These are phyloP conservation scores for Hypena proboscidalis DNA, from an alignment of 2,888 invertebrate genomes.

Conservation along the genomic window DNA sequence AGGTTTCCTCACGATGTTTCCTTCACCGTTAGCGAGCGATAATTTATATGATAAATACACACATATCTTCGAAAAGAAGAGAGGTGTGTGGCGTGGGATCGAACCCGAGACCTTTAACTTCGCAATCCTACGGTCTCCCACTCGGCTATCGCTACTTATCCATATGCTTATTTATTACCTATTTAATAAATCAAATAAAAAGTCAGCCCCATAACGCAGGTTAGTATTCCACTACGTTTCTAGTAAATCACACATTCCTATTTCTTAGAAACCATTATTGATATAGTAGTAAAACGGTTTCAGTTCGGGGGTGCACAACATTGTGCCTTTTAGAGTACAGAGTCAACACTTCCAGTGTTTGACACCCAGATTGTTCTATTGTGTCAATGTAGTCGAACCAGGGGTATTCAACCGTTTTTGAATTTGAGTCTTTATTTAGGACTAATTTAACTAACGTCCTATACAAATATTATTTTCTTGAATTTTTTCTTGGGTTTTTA, in stretches of 20 bases:
- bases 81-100: no score
- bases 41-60: no score
- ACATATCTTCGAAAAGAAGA: no score
- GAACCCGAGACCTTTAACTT: no score
- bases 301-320: conserved; percentile 57
- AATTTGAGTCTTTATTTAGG: conserved; percentile 49
- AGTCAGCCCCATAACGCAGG: no score
- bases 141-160: no score
- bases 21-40: no score
- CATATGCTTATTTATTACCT: no score
- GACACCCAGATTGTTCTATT: conserved; percentile 41
- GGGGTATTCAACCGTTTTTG: conserved; percentile 52
- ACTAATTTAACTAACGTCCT: conserved; percentile 40
- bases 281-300: conserved; percentile 61
- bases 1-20: no score
- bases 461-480: conserved; percentile 37
- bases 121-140: no score
- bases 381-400: conserved; percentile 30
- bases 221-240: neutral
- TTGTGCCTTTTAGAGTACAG: conserved; percentile 56
- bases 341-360: conserved; percentile 57
- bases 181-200: no score
- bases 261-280: conserved; percentile 49
- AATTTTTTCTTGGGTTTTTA: conserved; percentile 19
- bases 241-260: neutral